A percentile compares a stretch with the other conserved stretches of the same genome.
phyloP scores from a whole-genome alignment of 1,140 invertebrate species.

The Micrasema longulum region DNA sequence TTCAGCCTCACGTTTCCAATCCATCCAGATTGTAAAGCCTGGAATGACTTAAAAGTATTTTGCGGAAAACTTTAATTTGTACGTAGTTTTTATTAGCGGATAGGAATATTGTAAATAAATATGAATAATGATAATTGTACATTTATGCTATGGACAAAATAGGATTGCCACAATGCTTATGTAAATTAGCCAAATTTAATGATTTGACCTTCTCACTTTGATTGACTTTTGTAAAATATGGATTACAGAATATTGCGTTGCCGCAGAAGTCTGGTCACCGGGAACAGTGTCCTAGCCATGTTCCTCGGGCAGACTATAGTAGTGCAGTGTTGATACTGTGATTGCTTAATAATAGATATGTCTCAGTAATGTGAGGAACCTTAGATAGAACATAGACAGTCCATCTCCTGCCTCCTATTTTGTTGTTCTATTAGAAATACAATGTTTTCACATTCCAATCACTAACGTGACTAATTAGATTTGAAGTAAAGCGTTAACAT shows the following conservation, averaged over 20 bases:
- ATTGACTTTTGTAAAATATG: slow-evolving; percentile 3
- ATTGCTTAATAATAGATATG: slow-evolving; percentile 47
- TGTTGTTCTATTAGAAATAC: slow-evolving; percentile 28
- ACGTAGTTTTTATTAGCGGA: slow-evolving; percentile 20
- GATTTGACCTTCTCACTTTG: slow-evolving; percentile 16
- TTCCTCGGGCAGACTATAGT: slow-evolving; percentile 36
- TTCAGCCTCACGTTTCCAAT: too few relatives aligned
- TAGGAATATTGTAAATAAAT: slow-evolving; percentile 42
- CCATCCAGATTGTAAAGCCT: too few relatives aligned
- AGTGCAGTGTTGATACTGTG: slow-evolving; percentile 51
- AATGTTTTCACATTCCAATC: slow-evolving; percentile 44
- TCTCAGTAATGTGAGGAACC: slow-evolving; percentile 9
- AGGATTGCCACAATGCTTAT: slow-evolving; percentile 37
- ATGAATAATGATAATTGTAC: slow-evolving; percentile 40
- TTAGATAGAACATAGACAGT: slow-evolving; percentile 19
- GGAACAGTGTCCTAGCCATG: slow-evolving; percentile 21
- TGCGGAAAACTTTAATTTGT: slow-evolving; percentile 13
- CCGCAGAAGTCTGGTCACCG: slow-evolving; percentile 2
- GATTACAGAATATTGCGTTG: slow-evolving; percentile 13
- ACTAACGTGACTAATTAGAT: slow-evolving; percentile 40
- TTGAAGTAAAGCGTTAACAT: slow-evolving; percentile 20
- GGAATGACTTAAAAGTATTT: not conserved
- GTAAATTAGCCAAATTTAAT: slow-evolving; percentile 36
- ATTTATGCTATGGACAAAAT: slow-evolving; percentile 41
- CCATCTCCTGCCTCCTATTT: slow-evolving; percentile 8